Evolutionary conservation across 2,113 vertebrate species (phyloP), one percentile per base, ranked within the genome.

Genomic region (Ageneiosus marmoratus): DNA sequence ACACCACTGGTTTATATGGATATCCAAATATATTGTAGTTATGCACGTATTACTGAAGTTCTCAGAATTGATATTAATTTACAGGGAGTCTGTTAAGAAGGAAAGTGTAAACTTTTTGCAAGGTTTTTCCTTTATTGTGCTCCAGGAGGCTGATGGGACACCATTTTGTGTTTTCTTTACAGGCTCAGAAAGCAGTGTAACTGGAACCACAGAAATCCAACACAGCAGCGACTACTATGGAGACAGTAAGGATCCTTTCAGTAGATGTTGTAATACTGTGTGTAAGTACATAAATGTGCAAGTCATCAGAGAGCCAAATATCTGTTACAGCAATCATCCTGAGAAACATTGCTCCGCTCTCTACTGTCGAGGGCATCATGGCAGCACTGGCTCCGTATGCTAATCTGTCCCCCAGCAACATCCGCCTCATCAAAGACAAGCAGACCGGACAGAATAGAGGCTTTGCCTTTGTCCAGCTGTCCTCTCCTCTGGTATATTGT

Each of bases 391-490:
- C 97, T 83, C 98, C 98, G 0, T 99, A 98, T n/a, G 98, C 97
- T 0, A 98, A 97, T 84, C 94, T 99, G 81, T 96, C 96, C 51
- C 93, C 97, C 10, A 96, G 96, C 91, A 99, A 99, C 83, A 98
- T 99, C 88, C 96, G 98, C 27, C 96, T 99, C 82, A 99, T 99
- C 92, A 99, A 99, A 91, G 98, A 99, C 92, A 98, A 98, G 87
- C 97, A 98, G 91, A 99, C 98, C 0, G 97, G 98, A 79, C 97
- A 98, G 85, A 99, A 99, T 85, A 93, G 98, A 91, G 98, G 98
- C 27, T 99, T 99, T 90, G 98, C 98, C 0, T 99, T 99, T 88
- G 96, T 99, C 51, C 97, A 99, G 88, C 93, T 99, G 72, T 97
- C 97, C 46, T 99, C 98, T 84, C 97, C 97, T 86, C 94, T 99